Evolutionary conservation across 2,113 vertebrate species (phyloP).

Genomic region (Oncorhynchus mykiss): DNA sequence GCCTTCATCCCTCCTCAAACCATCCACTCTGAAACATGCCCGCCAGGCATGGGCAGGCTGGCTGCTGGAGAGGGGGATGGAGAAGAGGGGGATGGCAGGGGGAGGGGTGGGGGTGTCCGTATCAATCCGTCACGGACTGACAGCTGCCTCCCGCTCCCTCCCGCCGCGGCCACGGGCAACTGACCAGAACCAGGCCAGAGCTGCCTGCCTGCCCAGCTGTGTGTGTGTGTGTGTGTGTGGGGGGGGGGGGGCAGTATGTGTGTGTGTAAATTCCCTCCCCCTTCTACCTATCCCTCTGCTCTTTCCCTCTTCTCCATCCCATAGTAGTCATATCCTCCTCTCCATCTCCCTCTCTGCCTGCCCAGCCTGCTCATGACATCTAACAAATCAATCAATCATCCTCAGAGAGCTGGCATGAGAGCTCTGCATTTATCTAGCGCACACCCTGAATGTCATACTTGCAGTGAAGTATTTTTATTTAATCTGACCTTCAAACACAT

Average conservation of each 20-base stretch:
- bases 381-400: slow-evolving; percentile 83
- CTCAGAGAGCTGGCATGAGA: slow-evolving; percentile 66
- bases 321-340: slow-evolving; percentile 50
- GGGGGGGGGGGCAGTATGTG: fast-evolving
- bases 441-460: slow-evolving; percentile 73
- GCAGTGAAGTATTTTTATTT: slow-evolving; percentile 68
- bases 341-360: slow-evolving; percentile 49
- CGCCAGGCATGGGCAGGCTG: slow-evolving; percentile 79
- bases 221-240: not conserved
- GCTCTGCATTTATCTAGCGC: slow-evolving; percentile 77
- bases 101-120: slow-evolving; percentile 82
- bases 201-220: slow-evolving; percentile 30
- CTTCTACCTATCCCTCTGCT: too few species aligned
- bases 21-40: slow-evolving; percentile 79
- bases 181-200: slow-evolving; percentile 79
- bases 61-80: slow-evolving; percentile 71
- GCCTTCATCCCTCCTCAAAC: slow-evolving; percentile 31
- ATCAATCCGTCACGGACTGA: slow-evolving; percentile 91
- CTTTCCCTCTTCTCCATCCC: too few species aligned
- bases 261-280: too few species aligned
- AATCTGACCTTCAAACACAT: slow-evolving; percentile 76
- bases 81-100: slow-evolving; percentile 56
- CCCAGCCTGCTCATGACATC: slow-evolving; percentile 76
- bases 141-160: slow-evolving; percentile 82
- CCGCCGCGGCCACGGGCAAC: slow-evolving; percentile 73